Base-by-base conservation (phyloP, 2,113 vertebrate species). In the Camelus bactrianus region DNA sequence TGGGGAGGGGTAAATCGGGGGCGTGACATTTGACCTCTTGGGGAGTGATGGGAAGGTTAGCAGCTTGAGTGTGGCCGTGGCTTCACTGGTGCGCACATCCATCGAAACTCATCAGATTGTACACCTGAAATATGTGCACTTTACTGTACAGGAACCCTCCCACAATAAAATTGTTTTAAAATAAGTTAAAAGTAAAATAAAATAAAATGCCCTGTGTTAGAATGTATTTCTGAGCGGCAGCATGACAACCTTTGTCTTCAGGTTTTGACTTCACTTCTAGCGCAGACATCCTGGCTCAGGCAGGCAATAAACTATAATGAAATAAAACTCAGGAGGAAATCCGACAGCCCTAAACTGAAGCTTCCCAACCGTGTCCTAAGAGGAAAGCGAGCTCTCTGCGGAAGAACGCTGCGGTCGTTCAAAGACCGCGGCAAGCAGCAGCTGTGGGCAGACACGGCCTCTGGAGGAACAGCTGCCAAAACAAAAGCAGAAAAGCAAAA, bases 381-480 rank as follows among this genome's bases (percentile, higher is more conserved):
- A n/a, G 62, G 79, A 76, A 84, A 87, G 94, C n/a, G 56, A 28
- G 92, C 24, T 81, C 83, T 88, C 96, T 91, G 48, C 13, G n/a
- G 19, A 30, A 30, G 76, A 91, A 30, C n/a, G 73, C 9, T 16
- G 52, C 35, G 38, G 79, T 46, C 3, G 14, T 32, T 95, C 91
- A n/a, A 6, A 70, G 9, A 65, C 38, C 30, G 56, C 48, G 11
- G 50, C 20, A 46, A 76, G 85, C 85, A 32, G 38, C 94, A 93
- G 96, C 95, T 89, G 82, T 2, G 9, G 42, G 62, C 32, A 38
- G 70, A 30, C n/a, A 17, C 5, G 46, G 22, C 58, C 70, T 50
- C 73, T 32, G 60, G 24, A 26, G 38, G 54, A 69, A 56, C 93
- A 92, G 97, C 92, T 95, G 94, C 83, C n/a, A 30, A 28, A 77